Conservation (phyloP, 2,888 invertebrate species). For the Campopleginae sp. region DNA sequence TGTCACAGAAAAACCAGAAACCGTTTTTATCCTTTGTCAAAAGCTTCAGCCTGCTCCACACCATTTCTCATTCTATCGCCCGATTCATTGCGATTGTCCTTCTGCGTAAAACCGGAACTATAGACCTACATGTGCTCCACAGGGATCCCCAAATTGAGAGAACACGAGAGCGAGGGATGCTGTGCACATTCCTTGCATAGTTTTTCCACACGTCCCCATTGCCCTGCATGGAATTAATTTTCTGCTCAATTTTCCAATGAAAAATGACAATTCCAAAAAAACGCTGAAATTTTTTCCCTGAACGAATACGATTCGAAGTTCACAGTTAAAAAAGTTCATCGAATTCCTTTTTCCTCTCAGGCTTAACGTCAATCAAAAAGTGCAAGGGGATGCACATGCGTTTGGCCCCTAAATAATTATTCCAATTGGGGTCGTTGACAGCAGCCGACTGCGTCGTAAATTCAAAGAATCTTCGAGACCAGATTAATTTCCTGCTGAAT, state of each 20-base stretch:
- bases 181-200: slow-evolving; percentile 13
- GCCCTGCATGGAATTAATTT: background rate
- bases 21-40: slow-evolving; percentile 47
- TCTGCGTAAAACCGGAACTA: slow-evolving; percentile 68
- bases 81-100: slow-evolving; percentile 72
- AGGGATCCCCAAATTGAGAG: slow-evolving; percentile 52
- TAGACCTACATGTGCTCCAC: slow-evolving; percentile 32
- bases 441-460: too few species aligned
- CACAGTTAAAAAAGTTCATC: background rate
- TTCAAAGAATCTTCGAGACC: too few species aligned
- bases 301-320: background rate
- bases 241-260: background rate
- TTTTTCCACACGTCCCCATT: slow-evolving; percentile 8
- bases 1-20: slow-evolving; percentile 60
- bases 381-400: too few species aligned
- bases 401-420: too few species aligned
- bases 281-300: background rate
- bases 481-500: background rate
- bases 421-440: too few species aligned
- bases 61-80: slow-evolving; percentile 49
- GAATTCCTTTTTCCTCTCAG: background rate
- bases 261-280: too few species aligned
- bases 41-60: slow-evolving; percentile 12
- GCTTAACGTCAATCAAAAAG: too few species aligned
- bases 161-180: slow-evolving; percentile 8